Conservation (phyloP, 2,113 vertebrate genomes). For the Odontesthes bonariensis region DNA sequence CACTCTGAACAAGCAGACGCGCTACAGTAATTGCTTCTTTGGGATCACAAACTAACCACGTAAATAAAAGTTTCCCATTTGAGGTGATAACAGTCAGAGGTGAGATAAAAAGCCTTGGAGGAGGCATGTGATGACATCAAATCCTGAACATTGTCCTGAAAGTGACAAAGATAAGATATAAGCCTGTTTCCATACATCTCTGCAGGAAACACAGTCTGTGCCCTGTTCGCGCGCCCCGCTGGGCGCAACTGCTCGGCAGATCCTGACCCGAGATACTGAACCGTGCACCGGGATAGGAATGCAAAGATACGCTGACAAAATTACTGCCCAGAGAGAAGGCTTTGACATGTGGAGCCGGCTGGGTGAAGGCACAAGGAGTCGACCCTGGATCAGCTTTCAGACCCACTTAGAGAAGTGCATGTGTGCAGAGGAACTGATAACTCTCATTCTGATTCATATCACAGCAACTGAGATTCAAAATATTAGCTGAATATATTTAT, state of each 20-base stretch:
- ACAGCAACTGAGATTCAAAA: not conserved
- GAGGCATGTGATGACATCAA: conserved; percentile 36
- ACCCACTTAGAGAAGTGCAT: not conserved
- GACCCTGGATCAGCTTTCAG: conserved; percentile 19
- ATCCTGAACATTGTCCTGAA: conserved; percentile 45
- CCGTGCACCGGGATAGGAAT: conserved; percentile 50
- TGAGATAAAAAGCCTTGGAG: conserved; percentile 16
- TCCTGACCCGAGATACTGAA: conserved; percentile 51
- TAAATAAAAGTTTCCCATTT: conserved; percentile 26
- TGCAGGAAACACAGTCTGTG: conserved; percentile 21
- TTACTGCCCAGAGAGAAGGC: conserved; percentile 9
- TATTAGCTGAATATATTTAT: not conserved
- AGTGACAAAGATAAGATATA: conserved; percentile 25
- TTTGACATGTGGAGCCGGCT: conserved; percentile 11
- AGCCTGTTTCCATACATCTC: conserved; percentile 45
- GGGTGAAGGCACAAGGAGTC: not conserved
- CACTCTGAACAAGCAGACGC: not conserved
- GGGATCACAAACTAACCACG: conserved; percentile 9
- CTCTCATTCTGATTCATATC: not conserved
- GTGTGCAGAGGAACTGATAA: conserved; percentile 2
- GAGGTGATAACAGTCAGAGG: conserved; percentile 14
- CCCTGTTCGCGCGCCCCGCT: conserved; percentile 15
- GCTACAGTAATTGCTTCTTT: not conserved
- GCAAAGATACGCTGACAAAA: conserved; percentile 20
- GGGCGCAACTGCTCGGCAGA: conserved; percentile 37